These are phyloP conservation scores for Brachyhypopomus gauderio DNA, from an alignment of 2,113 vertebrate species.

Conservation along the genomic window DNA sequence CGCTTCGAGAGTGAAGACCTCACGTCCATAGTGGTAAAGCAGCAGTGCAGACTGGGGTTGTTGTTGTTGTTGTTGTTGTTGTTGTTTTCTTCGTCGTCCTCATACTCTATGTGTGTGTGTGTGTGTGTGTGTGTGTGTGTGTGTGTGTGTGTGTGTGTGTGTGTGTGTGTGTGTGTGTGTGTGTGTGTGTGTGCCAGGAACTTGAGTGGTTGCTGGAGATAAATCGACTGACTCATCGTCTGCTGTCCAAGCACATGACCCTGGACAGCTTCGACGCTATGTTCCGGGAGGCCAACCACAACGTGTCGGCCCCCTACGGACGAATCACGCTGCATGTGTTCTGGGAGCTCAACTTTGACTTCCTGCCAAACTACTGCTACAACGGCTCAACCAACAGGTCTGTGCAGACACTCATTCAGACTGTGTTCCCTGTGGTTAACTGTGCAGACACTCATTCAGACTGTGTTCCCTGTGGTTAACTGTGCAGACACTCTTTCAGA, in stretches of 20 bases:
- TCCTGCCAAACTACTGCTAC: conserved; percentile 99
- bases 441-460: neutral
- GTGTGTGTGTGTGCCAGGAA: conserved; percentile 76
- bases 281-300: conserved; percentile 99
- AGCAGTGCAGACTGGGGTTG: neutral
- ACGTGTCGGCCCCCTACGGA: conserved; percentile 96
- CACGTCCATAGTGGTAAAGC: conserved; percentile 95
- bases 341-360: conserved; percentile 99
- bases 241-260: conserved; percentile 96
- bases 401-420: conserved; percentile 26
- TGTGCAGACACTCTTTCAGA: neutral
- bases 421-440: neutral
- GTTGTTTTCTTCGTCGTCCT: too few relatives aligned
- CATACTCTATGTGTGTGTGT: too few relatives aligned
- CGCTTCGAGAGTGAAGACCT: conserved; percentile 99
- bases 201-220: conserved; percentile 97
- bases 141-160: too few relatives aligned
- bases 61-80: too few relatives aligned
- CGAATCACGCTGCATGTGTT: conserved; percentile 98
- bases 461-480: neutral
- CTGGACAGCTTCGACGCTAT: conserved; percentile 99
- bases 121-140: too few relatives aligned
- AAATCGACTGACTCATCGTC: conserved; percentile 93
- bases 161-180: neutral
- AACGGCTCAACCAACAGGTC: conserved; percentile 98